These are phyloP conservation scores for Poecile atricapillus DNA, from an alignment of 2,113 vertebrate genomes.

Conservation along the genomic window DNA sequence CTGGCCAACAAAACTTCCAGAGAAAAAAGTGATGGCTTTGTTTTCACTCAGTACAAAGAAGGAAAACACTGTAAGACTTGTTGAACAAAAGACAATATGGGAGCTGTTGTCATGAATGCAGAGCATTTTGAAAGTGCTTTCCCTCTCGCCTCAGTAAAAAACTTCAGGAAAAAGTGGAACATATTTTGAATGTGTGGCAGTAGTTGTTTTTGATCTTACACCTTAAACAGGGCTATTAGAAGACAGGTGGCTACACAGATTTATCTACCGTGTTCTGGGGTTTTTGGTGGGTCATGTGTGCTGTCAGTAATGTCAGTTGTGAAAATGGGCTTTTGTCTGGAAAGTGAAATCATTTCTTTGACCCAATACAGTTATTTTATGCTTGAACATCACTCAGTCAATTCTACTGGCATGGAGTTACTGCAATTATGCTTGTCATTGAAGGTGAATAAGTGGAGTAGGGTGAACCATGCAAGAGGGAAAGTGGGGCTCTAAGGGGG, in stretches of 20 bases:
- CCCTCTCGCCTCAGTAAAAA: not conserved
- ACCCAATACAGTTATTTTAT: not conserved
- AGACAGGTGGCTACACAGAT: conserved; percentile 5
- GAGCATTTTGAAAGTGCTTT: not conserved
- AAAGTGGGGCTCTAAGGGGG: not conserved
- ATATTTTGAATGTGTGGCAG: not conserved
- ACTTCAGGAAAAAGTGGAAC: not conserved
- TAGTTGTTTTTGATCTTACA: not conserved
- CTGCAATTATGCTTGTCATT: not conserved
- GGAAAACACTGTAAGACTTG: not conserved
- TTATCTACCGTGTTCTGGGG: conserved; percentile 12
- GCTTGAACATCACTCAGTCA: not conserved
- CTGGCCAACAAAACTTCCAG: not conserved
- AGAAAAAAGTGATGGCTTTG: not conserved
- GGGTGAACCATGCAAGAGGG: not conserved
- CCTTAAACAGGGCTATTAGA: not conserved
- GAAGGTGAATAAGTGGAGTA: not conserved
- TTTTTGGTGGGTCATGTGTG: not conserved
- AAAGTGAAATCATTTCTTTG: conserved; percentile 18
- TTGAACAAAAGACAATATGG: not conserved
- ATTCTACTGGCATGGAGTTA: not conserved
- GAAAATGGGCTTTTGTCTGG: conserved; percentile 22
- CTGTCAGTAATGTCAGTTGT: conserved; percentile 5
- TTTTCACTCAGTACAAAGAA: not conserved
- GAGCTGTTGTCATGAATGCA: not conserved